Conservation (phyloP, 2,797 vertebrate species). For the Acridotheres tristis region DNA sequence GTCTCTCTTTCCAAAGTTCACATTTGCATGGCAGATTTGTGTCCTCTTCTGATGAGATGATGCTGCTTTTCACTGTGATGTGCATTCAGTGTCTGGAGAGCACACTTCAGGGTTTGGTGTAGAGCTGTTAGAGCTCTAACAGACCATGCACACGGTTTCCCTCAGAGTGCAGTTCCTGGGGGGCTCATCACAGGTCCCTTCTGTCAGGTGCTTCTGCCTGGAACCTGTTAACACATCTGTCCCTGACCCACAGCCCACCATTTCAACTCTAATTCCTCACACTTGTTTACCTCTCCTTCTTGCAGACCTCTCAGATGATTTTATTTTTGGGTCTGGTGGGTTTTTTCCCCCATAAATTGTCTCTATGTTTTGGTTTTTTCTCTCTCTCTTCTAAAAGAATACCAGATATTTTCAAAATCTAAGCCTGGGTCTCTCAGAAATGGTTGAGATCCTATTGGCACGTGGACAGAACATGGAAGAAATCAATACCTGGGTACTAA, state of each 20-base stretch:
- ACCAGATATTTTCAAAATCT: background rate
- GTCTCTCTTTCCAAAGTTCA: background rate
- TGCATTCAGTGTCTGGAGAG: background rate
- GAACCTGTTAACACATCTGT: fast-evolving
- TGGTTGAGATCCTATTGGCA: background rate
- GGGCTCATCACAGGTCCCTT: background rate
- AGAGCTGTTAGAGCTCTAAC: background rate
- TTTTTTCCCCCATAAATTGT: background rate
- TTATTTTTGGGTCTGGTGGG: background rate
- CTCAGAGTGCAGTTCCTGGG: background rate
- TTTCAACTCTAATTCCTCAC: background rate
- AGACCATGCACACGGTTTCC: fast-evolving
- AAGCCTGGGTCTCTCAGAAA: background rate
- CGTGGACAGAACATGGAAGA: background rate
- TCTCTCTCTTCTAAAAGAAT: background rate
- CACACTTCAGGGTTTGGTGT: background rate
- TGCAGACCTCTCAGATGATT: background rate
- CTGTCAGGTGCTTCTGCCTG: background rate
- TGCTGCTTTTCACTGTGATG: background rate
- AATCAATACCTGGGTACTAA: background rate
- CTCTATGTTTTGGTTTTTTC: too few species aligned
- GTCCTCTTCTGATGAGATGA: background rate
- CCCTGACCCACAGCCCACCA: background rate
- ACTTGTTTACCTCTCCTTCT: background rate
- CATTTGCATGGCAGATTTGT: background rate